A percentile compares a stretch with the other conserved stretches of the same genome.
Evolutionary conservation across 2,113 vertebrate genomes (phyloP).

Genomic region (Otus sunia): DNA sequence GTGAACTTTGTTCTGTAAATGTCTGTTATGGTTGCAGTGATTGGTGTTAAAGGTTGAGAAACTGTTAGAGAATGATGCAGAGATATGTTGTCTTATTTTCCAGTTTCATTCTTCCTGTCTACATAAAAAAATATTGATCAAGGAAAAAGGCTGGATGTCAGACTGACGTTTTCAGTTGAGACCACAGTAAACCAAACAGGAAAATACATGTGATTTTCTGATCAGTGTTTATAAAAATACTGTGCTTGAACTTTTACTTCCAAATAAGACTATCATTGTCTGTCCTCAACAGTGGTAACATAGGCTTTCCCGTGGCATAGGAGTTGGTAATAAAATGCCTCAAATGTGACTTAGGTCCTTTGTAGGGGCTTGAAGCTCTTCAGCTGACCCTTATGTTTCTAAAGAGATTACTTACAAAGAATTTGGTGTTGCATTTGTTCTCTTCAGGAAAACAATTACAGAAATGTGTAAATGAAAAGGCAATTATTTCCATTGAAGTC

Average conservation of each 20-base stretch:
- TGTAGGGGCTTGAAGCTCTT: background rate
- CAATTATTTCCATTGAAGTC: background rate
- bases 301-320: fast-evolving
- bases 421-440: background rate
- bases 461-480: background rate
- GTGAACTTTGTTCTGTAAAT: background rate
- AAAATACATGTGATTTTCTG: background rate
- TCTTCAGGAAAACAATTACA: background rate
- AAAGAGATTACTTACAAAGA: background rate
- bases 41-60: background rate
- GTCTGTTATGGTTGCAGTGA: background rate
- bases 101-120: background rate
- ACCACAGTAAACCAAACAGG: background rate
- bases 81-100: background rate
- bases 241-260: background rate
- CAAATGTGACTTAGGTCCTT: background rate
- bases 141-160: background rate
- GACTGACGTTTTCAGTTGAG: background rate
- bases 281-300: background rate
- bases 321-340: background rate
- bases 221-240: background rate
- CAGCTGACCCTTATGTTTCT: background rate
- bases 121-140: background rate
- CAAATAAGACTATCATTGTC: background rate
- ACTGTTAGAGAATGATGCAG: background rate